A percentile compares a stretch with the other conserved stretches of the same genome.
These are phyloP conservation scores for Periophthalmus magnuspinnatus DNA, from an alignment of 2,797 vertebrate species.

Conservation along the genomic window DNA sequence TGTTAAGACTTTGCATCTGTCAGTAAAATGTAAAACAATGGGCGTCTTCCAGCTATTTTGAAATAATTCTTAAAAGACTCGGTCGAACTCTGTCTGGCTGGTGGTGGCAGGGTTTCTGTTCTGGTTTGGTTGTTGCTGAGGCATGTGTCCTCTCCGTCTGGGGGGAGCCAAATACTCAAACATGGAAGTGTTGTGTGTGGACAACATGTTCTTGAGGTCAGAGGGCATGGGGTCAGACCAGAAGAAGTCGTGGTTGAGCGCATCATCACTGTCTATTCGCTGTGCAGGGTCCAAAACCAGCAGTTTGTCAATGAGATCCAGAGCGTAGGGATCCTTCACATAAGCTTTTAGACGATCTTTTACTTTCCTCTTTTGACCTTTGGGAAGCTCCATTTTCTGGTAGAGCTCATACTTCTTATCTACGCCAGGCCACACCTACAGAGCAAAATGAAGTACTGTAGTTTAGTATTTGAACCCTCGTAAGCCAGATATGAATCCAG, in stretches of 20 bases:
- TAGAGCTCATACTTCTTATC: slow-evolving; percentile 96
- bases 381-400: slow-evolving; percentile 95
- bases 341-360: slow-evolving; percentile 97
- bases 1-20: not conserved
- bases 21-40: slow-evolving; percentile 5
- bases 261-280: slow-evolving; percentile 92
- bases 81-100: slow-evolving; percentile 94
- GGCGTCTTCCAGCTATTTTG: not conserved
- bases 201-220: slow-evolving; percentile 97
- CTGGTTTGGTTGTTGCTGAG: slow-evolving; percentile 92
- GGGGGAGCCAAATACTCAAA: slow-evolving; percentile 97
- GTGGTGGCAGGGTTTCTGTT: slow-evolving; percentile 91
- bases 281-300: slow-evolving; percentile 91
- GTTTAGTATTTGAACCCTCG: not conserved
- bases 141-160: slow-evolving; percentile 90
- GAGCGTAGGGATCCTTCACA: slow-evolving; percentile 91
- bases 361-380: slow-evolving; percentile 96
- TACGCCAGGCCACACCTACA: slow-evolving; percentile 91
- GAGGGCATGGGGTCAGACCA: slow-evolving; percentile 99
- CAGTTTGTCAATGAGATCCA: slow-evolving; percentile 94
- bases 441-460: fast-evolving
- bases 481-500: not conserved
- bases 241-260: slow-evolving; percentile 98
- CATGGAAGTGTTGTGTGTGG: slow-evolving; percentile 98
- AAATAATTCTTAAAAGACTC: slow-evolving; percentile 80